A percentile compares a stretch with the other conserved stretches of the same genome.
These are phyloP conservation scores for Cryptocheilus praepositus DNA, from an alignment of 2,888 invertebrate species.

Conservation along the genomic window DNA sequence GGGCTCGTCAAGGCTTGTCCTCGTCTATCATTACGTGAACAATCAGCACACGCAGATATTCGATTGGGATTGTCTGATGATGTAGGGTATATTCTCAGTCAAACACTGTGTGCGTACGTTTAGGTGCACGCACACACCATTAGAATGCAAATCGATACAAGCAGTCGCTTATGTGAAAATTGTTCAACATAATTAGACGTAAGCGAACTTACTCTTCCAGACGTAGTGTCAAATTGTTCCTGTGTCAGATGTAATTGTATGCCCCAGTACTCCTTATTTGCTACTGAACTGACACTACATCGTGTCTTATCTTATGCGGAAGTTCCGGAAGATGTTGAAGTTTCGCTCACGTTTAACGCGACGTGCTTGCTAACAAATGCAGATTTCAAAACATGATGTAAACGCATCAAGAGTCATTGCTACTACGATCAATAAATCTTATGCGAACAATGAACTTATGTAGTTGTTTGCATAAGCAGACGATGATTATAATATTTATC, in stretches of 20 bases:
- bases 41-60: neutral
- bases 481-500: too few species aligned
- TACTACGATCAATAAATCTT: neutral
- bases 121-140: constrained; percentile 26
- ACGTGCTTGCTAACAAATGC: too few species aligned
- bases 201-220: neutral
- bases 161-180: constrained; percentile 34
- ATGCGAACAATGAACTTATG: too few species aligned
- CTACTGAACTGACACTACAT: too few species aligned
- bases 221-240: neutral
- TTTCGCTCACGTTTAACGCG: neutral
- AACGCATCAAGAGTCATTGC: neutral
- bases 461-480: too few species aligned
- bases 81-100: neutral
- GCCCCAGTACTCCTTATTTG: too few species aligned
- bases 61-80: neutral
- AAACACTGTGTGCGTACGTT: constrained; percentile 17
- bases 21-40: neutral
- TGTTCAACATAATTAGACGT: constrained; percentile 36
- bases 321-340: too few species aligned
- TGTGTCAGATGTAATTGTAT: neutral
- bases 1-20: too few species aligned
- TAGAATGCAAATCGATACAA: constrained; percentile 43
- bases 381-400: constrained; percentile 2
- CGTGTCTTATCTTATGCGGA: too few species aligned